phyloP scores from a whole-genome alignment of 53 echinoderm and acorn worm genomes.

The Echinarachnius parma region DNA sequence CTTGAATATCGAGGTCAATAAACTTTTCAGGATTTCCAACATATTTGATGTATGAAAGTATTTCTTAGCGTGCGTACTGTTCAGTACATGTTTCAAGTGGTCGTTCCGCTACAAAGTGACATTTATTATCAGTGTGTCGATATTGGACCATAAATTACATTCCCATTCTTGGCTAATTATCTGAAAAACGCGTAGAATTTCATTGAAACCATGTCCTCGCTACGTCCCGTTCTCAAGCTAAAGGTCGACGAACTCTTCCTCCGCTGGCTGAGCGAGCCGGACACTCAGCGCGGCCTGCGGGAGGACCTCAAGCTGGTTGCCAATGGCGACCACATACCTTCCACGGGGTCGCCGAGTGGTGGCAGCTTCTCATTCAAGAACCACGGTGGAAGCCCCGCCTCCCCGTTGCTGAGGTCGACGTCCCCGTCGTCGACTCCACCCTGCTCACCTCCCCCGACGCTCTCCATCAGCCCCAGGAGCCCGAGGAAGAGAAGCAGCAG shows the following conservation, averaged over 20 bases:
- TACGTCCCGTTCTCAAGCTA: constrained; percentile 79
- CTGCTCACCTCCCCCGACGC: constrained; percentile 70
- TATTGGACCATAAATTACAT: no score
- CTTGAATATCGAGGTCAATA: no score
- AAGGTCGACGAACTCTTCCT: constrained; percentile 96
- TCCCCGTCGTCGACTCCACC: constrained; percentile 85
- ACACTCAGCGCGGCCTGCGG: constrained; percentile 56
- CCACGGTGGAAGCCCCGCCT: constrained; percentile 77
- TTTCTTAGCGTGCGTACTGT: no score
- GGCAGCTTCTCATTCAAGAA: constrained; percentile 47
- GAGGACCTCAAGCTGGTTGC: constrained; percentile 72
- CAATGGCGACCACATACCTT: constrained; percentile 57
- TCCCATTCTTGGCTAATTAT: no score
- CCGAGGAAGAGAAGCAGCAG: constrained; percentile 83
- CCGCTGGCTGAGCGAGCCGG: constrained; percentile 81
- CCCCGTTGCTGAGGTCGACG: constrained; percentile 60
- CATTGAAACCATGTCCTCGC: constrained; percentile 45
- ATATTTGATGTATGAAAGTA: no score
- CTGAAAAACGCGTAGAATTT: no score
- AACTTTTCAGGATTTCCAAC: no score
- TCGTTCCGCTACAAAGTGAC: no score
- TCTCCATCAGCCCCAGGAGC: constrained; percentile 79
- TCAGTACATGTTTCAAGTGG: no score
- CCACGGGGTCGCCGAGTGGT: not conserved
- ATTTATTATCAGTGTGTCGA: no score